Conservation (phyloP, 2,113 vertebrate species). For the Rhinoderma darwinii region DNA sequence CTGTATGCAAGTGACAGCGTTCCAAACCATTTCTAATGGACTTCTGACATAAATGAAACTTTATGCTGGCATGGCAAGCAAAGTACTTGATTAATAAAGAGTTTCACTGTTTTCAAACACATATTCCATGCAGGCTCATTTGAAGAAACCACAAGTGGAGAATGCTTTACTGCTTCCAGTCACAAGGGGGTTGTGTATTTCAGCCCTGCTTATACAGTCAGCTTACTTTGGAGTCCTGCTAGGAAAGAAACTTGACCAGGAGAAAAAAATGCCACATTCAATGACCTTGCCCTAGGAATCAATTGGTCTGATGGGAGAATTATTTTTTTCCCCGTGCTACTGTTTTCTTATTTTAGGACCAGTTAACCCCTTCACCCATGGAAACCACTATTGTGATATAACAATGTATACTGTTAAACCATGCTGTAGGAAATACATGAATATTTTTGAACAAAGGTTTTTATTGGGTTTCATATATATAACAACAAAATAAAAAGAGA, state of each 20-base stretch:
- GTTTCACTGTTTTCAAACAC: constrained; percentile 92
- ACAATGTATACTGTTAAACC: background rate
- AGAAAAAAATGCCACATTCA: constrained; percentile 96
- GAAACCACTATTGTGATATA: constrained; percentile 23
- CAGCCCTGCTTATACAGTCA: constrained; percentile 86
- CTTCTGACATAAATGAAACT: constrained; percentile 86
- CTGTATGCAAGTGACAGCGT: constrained; percentile 78
- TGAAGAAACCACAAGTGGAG: constrained; percentile 92
- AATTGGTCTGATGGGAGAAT: constrained; percentile 75
- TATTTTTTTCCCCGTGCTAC: constrained; percentile 71
- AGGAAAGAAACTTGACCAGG: constrained; percentile 90
- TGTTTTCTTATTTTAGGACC: constrained; percentile 80
- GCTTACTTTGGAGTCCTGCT: constrained; percentile 95
- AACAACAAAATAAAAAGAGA: no score
- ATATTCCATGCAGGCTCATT: constrained; percentile 93
- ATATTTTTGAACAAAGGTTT: no score
- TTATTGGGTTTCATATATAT: no score
- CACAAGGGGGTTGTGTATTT: constrained; percentile 96
- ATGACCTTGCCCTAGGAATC: constrained; percentile 82
- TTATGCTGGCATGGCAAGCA: constrained; percentile 80
- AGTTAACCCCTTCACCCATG: constrained; percentile 74
- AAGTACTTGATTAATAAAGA: constrained; percentile 93
- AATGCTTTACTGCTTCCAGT: constrained; percentile 94
- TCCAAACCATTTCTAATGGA: constrained; percentile 80
- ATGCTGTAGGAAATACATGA: background rate